Evolutionary conservation across 2,797 vertebrate genomes (phyloP), one percentile per base, ranked within the genome.

Genomic region (Phalloptychus januarius): DNA sequence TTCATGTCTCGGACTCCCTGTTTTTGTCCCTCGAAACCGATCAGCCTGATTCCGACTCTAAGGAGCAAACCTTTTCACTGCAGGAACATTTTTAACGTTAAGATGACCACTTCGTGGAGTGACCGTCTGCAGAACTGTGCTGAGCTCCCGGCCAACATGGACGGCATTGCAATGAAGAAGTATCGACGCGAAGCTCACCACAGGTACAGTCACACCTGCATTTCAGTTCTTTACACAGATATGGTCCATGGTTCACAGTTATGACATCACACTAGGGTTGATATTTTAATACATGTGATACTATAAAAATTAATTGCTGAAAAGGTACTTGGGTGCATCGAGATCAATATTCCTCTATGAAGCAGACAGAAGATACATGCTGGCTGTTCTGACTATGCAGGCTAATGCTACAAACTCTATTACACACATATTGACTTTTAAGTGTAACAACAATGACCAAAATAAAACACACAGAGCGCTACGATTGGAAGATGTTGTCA

Each of bases 41-140:
- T 12, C 18, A 12, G 58, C 63, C 25, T 61, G 12, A 10, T 7
- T 76, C 15, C 42, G 48, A 20, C 23, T 2, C 79, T 74, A 18
- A 28, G 31, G 8, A 56, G 1, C 25, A 74, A 18, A 33, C 28
- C 56, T 23, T 80, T 74, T 78, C 15, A 18, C n/a, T 12, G 7
- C 83, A 90, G 87, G 78, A 67, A 52, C 78, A n/a, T 11, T 83
- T 76, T 18, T 13, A 28, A 78, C 23, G 1, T 75, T 75, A 71
- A 94, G 90, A 99, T 99, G 97, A 97, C 96, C 3, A 98, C 97
- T 40, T 99, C 98, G 0, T 99, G 98, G 98, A 99, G 98, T 6
- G 98, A 99, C 92, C 96, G 97, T 44, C 94, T 99, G 74, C 98
- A 99, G 93, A 98, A 99, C 93, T 96, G 96, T 89, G 96, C 97